Base-by-base conservation (phyloP, 2,113 vertebrate genomes). In the Hystrix brachyura region DNA sequence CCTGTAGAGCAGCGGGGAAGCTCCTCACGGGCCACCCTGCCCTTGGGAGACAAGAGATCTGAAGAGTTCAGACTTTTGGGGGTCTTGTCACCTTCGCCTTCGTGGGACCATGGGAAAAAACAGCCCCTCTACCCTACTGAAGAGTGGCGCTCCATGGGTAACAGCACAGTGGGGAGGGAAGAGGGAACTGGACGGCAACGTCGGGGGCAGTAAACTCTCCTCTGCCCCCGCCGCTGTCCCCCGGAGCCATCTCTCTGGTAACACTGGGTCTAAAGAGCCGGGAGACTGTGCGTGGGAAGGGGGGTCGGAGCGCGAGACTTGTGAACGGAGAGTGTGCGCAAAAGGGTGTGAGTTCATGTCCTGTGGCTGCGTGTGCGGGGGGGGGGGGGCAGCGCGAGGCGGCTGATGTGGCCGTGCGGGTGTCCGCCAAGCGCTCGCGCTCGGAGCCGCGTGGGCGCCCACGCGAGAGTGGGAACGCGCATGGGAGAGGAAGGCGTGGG, bases 1-100 rank as follows among this genome's bases (percentile, higher is more conserved):
- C 96, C 96, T 98, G 96, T 87, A 86, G 94, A 94, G 53, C n/a
- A 2, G 12, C 29, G 3, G 48, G 72, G 59, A 7, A 51, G 46
- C 57, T 85, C 87, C 82, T 53, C 59, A 46, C 1, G 2, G 48
- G 38, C 55, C n/a, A 60, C 38, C 60, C 0, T 23, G 74, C 10
- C 64, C 53, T 38, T 3, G 8, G 51, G 19, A 15, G 27, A 25
- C 53, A 15, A 1, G 34, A 78, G 60, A 64, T 27, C 43, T 38
- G 3, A 78, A 48, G 79, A 51, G 14, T 23, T 46, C 71, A 6
- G 29, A 53, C 53, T 57, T 55, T 43, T 14, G n/a, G 62, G 43
- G 32, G 19, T 60, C 53, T 91, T 65, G 57, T 60, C 87, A 67
- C 87, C 72, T 59, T 74, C 91, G 72, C 48, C 51, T 25, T 57